These are phyloP conservation scores for Helarctos malayanus DNA, from an alignment of 2,797 vertebrate genomes.

Conservation along the genomic window DNA sequence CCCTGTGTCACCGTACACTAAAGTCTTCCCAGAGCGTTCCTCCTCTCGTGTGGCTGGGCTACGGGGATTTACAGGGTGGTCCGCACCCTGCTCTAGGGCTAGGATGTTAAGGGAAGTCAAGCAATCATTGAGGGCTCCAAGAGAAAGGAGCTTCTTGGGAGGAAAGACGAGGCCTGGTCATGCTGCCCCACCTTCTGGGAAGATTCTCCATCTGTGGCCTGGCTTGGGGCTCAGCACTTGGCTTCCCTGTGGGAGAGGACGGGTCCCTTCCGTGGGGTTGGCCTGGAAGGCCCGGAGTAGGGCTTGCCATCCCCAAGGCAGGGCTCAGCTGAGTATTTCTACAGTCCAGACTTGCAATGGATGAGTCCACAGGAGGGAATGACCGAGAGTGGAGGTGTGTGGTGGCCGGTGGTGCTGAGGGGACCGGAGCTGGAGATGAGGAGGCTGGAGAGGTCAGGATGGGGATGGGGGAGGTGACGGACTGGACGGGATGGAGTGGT, in stretches of 20 bases:
- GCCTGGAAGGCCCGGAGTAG: not conserved
- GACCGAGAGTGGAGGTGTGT: conserved; percentile 80
- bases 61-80: not conserved
- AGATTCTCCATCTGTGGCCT: not conserved
- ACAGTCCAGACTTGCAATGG: conserved; percentile 87
- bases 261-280: not conserved
- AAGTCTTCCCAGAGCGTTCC: not conserved
- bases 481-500: conserved; percentile 81
- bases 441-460: conserved; percentile 87
- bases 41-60: not conserved
- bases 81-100: not conserved
- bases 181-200: not conserved
- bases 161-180: not conserved
- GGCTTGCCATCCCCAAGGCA: not conserved
- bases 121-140: not conserved
- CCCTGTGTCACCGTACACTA: not conserved
- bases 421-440: conserved; percentile 90
- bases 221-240: not conserved
- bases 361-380: conserved; percentile 88
- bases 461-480: conserved; percentile 89
- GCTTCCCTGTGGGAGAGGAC: not conserved
- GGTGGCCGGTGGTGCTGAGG: conserved; percentile 67
- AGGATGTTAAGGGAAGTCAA: not conserved
- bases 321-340: conserved; percentile 83
- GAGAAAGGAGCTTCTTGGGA: conserved; percentile 13